phyloP scores from a whole-genome alignment of 92 coral and sea anemone genomes.

The Epizoanthus illoricatus region DNA sequence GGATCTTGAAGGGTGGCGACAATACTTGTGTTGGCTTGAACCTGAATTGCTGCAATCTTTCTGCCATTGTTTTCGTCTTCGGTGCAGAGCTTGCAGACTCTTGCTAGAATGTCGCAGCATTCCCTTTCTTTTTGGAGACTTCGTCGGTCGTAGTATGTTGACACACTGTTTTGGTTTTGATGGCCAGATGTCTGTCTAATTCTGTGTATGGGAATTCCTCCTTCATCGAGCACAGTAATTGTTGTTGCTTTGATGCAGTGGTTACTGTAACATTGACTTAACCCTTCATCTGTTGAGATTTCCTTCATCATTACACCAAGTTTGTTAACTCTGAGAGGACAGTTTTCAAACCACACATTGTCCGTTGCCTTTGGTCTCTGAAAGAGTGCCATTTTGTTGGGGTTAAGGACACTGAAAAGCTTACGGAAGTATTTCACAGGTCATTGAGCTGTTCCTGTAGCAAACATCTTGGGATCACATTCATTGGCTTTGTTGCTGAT shows the following conservation, averaged over 20 bases:
- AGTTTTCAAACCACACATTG: conserved; percentile 59
- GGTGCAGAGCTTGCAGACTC: background rate
- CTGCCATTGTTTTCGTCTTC: background rate
- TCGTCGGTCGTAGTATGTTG: background rate
- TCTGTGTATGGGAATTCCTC: conserved; percentile 59
- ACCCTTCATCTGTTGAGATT: too few species aligned
- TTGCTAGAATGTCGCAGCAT: too few species aligned
- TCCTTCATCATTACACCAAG: conserved; percentile 35
- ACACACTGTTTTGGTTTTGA: conserved; percentile 47
- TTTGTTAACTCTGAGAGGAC: conserved; percentile 58
- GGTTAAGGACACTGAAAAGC: conserved; percentile 58
- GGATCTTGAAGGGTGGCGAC: background rate
- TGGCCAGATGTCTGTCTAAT: background rate
- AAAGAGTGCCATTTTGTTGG: conserved; percentile 58
- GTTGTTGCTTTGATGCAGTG: too few species aligned
- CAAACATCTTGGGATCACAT: conserved; percentile 59
- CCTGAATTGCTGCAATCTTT: background rate
- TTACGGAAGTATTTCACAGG: too few species aligned
- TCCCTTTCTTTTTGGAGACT: too few species aligned
- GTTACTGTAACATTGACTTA: too few species aligned
- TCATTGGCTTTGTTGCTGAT: conserved; percentile 51
- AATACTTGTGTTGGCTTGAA: background rate
- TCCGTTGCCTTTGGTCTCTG: conserved; percentile 60
- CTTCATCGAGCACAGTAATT: conserved; percentile 28
- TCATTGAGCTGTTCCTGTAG: conserved; percentile 20